phyloP scores from a whole-genome alignment of 2,797 vertebrate species.

The Alcedo quadribrachys region DNA sequence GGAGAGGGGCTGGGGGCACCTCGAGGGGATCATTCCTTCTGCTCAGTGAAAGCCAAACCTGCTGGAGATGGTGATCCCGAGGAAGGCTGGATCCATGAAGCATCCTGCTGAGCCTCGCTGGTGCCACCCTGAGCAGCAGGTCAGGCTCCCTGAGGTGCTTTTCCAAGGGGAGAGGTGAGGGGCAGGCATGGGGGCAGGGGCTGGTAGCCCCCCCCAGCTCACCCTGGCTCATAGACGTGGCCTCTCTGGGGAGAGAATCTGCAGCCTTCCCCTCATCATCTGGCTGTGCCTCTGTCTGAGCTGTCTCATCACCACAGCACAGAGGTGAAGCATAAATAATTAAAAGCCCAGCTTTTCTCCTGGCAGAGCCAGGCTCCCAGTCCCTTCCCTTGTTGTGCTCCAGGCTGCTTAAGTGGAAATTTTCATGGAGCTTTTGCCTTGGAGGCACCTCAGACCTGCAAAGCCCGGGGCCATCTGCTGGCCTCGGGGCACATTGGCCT shows the following conservation, averaged over 20 bases:
- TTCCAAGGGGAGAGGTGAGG: not conserved
- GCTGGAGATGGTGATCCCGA: not conserved
- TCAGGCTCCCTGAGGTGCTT: rapidly evolving
- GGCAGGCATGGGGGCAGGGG: not conserved
- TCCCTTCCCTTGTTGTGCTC: not conserved
- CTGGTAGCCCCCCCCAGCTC: not conserved
- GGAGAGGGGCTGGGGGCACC: not conserved
- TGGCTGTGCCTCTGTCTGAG: not conserved
- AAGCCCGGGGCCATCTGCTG: not conserved
- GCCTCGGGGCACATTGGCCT: rapidly evolving
- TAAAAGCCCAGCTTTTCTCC: not conserved
- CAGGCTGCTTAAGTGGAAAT: constrained; percentile 2
- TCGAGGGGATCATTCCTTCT: not conserved
- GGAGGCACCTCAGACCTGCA: not conserved
- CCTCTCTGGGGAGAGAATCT: not conserved
- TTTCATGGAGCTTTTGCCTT: not conserved
- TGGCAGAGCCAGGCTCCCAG: not conserved
- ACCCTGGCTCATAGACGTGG: rapidly evolving
- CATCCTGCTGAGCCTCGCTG: rapidly evolving
- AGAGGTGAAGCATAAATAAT: constrained; percentile 13
- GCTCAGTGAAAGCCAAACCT: not conserved
- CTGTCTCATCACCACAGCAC: not conserved
- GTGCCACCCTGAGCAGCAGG: not conserved
- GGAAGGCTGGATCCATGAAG: not conserved
- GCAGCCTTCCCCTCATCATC: not conserved